Evolutionary conservation across 2,888 invertebrate species (phyloP).

Genomic region (Cataglyphis livida): DNA sequence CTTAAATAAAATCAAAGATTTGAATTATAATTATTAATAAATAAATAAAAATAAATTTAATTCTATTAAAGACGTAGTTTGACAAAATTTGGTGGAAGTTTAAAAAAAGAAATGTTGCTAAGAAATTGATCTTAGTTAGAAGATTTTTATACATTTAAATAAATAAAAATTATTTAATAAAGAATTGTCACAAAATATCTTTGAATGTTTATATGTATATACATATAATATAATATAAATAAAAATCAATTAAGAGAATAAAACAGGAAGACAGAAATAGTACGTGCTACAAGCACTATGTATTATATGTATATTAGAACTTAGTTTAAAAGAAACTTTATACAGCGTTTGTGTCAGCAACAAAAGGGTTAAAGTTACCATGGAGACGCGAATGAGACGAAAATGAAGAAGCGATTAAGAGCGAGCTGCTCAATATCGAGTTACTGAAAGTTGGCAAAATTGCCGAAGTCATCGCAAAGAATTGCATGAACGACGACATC

Average conservation of each 20-base stretch:
- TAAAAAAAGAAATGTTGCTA: neutral
- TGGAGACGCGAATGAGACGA: constrained; percentile 45
- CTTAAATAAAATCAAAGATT: neutral
- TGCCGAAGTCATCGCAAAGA: constrained; percentile 51
- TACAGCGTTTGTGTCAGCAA: neutral
- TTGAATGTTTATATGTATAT: neutral
- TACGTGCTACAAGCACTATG: neutral
- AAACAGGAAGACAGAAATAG: neutral
- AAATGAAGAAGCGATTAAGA: constrained; percentile 36
- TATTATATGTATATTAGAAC: constrained; percentile 7
- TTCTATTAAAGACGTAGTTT: neutral
- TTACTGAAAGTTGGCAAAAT: constrained; percentile 60
- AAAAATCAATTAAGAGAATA: neutral
- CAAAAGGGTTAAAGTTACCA: constrained; percentile 52
- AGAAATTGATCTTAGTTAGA: neutral
- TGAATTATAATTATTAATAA: neutral
- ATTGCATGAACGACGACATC: constrained; percentile 21
- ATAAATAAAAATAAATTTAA: neutral
- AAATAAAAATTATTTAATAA: neutral
- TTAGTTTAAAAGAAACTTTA: constrained; percentile 22
- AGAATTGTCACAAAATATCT: too few relatives aligned
- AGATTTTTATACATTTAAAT: neutral
- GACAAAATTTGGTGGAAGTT: neutral
- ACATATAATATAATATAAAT: neutral
- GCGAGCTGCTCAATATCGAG: constrained; percentile 55